These are phyloP conservation scores for Siniperca chuatsi DNA, from an alignment of 2,113 vertebrate species.

Conservation along the genomic window DNA sequence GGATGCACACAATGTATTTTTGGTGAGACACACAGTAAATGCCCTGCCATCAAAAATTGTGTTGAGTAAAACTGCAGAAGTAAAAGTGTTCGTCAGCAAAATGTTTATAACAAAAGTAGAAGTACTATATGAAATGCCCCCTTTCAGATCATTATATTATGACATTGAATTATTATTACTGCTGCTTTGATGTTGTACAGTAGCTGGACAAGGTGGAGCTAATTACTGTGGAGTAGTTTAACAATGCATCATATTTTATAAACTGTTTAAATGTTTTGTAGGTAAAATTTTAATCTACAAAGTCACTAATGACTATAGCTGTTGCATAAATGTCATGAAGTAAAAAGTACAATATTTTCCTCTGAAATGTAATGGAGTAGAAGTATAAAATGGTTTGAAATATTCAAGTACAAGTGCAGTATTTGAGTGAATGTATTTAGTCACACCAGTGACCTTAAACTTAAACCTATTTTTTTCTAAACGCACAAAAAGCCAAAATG, in stretches of 20 bases:
- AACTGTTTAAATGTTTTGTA: too few relatives aligned
- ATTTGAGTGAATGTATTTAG: not conserved
- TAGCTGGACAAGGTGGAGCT: too few relatives aligned
- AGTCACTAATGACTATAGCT: not conserved
- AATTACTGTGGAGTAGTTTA: too few relatives aligned
- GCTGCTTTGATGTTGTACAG: too few relatives aligned
- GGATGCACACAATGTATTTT: too few relatives aligned
- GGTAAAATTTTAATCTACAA: not conserved
- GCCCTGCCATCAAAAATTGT: not conserved
- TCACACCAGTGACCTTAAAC: not conserved
- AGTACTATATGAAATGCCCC: too few relatives aligned
- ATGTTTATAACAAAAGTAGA: too few relatives aligned
- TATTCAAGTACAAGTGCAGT: not conserved
- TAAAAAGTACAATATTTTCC: not conserved
- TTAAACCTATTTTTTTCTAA: not conserved
- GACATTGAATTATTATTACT: too few relatives aligned
- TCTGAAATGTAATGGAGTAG: not conserved
- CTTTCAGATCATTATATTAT: too few relatives aligned
- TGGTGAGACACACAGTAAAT: not conserved
- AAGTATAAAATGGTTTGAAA: not conserved
- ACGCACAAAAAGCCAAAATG: not conserved
- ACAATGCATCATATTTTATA: too few relatives aligned
- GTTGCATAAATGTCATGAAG: not conserved
- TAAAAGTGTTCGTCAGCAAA: too few relatives aligned
- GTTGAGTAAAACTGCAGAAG: too few relatives aligned